Evolutionary conservation across 2,888 invertebrate genomes (phyloP), one percentile per base, ranked within the genome.

Genomic region (Euspilapteryx auroguttella): DNA sequence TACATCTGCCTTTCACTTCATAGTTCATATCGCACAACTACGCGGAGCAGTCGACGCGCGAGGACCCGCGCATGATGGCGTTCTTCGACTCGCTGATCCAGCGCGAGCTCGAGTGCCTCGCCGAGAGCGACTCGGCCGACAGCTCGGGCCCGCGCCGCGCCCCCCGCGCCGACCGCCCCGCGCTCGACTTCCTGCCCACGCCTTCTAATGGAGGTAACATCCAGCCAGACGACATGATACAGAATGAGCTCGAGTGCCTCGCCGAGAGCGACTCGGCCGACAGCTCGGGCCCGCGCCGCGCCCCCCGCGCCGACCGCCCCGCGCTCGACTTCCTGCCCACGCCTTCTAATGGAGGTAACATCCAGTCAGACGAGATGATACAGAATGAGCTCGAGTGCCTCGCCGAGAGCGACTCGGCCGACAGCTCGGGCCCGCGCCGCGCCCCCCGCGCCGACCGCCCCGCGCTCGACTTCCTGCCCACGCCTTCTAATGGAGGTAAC

Each of bases 31-130:
- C 90, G 0, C 92, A 94, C 59, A 94, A 94, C 63, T 93, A 92
- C 53, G 87, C 87, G 44, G 86, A 89, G 39, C 88, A 91, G 45
- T 93, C 91, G 6, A 91, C 87, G 0, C 81, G 84, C 29, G 95
- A 96, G 61, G 95, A 96, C 62, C 87, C 91, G 0, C 81, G 92
- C 29, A 96, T 96, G 95, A 89, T 96, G 87, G 95, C 95, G 15
- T 95, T 95, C 71, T 96, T 96, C 49, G 95, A 96, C 69, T 89
- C 92, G 8, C 69, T 95, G 12, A 90, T 96, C 14, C 94, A 94
- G 55, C 82, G 93, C 23, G 94, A 94, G 56, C 82, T 94, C 35
- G 93, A 93, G 64, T 89, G 87, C 78, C 75, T 82, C 27, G 82
- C 79, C 1, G 82, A 80, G 28, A 81, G 81, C 33, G 59, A 8